These are phyloP conservation scores for Microcebus lehilahytsara DNA, from an alignment of 2,113 vertebrate species.

Conservation along the genomic window DNA sequence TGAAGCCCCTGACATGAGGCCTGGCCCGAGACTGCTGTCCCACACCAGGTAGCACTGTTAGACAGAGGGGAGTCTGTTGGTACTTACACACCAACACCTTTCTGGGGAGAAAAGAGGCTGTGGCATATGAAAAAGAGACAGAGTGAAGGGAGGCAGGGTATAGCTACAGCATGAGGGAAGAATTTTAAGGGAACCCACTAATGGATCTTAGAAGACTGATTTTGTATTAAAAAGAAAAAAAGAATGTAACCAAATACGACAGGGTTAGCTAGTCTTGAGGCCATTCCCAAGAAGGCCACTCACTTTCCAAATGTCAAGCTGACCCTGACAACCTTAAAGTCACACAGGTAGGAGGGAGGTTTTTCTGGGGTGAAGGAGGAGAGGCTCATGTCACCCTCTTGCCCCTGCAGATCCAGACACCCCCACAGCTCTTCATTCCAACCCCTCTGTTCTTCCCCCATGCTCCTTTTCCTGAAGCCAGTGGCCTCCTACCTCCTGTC, in stretches of 20 bases:
- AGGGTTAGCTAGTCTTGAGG: not conserved
- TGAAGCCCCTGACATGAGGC: not conserved
- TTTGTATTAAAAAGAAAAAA: not conserved
- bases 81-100: not conserved
- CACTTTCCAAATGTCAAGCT: not conserved
- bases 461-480: not conserved
- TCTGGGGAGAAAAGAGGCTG: not conserved
- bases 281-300: not conserved
- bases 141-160: not conserved
- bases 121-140: not conserved
- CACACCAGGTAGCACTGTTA: not conserved
- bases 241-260: not conserved
- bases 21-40: rapidly evolving
- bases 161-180: not conserved
- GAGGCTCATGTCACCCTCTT: not conserved
- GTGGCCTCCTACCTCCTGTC: not conserved
- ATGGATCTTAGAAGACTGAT: not conserved
- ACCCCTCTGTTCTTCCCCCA: not conserved
- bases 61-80: not conserved
- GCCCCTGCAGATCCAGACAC: not conserved
- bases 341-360: not conserved
- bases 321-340: not conserved
- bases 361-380: not conserved
- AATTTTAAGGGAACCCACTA: not conserved
- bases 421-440: not conserved